Evolutionary conservation across 2,888 invertebrate genomes (phyloP), one percentile per base, ranked within the genome.

Genomic region (Abrostola tripartita): DNA sequence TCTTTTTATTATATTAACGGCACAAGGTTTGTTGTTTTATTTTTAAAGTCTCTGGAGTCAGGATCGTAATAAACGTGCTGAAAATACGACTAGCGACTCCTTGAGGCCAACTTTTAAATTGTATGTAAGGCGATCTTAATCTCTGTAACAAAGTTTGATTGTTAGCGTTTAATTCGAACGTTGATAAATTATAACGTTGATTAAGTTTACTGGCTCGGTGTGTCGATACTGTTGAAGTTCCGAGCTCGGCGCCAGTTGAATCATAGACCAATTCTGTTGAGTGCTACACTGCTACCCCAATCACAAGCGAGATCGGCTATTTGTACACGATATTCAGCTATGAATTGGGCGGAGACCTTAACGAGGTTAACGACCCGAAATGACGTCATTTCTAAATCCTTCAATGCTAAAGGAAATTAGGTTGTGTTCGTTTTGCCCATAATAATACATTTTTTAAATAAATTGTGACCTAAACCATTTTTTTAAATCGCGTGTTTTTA

Each of bases 281-380:
- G 79, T 79, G 74, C 73, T 68, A 49, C 70, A 57, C 58, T 79
- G 74, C 73, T 68, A 49, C 70, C 60, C 58, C 66, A 66, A 79
- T 77, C 79, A 65, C 61, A 62, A 65, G 61, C 44, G 37, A 65
- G 73, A 79, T 79, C 63, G 61, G 65, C 65, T 69, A 65, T 75
- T 71, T 65, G 65, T 61, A 67, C 61, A 66, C 67, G 53, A 61
- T 68, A 65, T 61, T 60, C 53, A 60, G 42, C 54, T 61, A 63
- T 65, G 59, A 59, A 54, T 55, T 63, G 53, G 68, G 66, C 59
- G 62, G 50, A 70, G 60, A 50, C 64, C 64, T 58, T 61, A 66
- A 57, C 52, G 61, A 71, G 55, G 52, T 65, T 52, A 65, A 36
- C 53, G 37, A 54, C 63, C 36, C 50, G 44, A 58, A 40, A 40